phyloP scores from a whole-genome alignment of 2,888 invertebrate species.

The Eristalinus sepulchralis region DNA sequence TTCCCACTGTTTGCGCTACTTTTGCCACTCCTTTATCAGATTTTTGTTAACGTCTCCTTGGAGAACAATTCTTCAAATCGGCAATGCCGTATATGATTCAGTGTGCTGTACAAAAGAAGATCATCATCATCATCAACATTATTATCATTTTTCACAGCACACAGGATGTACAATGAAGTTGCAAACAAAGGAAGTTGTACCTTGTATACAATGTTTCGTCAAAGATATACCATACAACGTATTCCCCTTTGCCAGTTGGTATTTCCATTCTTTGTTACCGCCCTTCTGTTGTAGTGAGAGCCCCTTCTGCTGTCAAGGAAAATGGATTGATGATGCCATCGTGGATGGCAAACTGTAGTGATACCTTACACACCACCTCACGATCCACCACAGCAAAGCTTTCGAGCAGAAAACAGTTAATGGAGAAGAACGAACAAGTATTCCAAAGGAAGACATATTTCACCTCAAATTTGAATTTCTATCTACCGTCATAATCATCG shows the following conservation, averaged over 20 bases:
- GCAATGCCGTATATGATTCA: conserved; percentile 35
- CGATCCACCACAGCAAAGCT: conserved; percentile 17
- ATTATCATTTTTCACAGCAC: conserved; percentile 27
- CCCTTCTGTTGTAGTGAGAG: conserved; percentile 29
- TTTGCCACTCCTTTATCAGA: background rate
- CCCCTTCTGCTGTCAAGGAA: conserved; percentile 55
- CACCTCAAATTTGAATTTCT: conserved; percentile 65
- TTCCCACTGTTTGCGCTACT: too few species aligned
- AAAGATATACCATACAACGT: conserved; percentile 42
- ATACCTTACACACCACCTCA: conserved; percentile 6
- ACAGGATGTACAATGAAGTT: conserved; percentile 52
- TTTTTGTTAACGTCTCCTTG: conserved; percentile 22
- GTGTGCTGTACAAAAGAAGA: conserved; percentile 24
- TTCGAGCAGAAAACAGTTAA: conserved; percentile 29
- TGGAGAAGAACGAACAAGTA: conserved; percentile 12
- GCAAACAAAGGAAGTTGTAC: conserved; percentile 61
- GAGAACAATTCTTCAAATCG: conserved; percentile 44
- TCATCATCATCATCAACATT: conserved; percentile 20
- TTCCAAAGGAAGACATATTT: conserved; percentile 51
- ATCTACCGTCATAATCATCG: conserved; percentile 50
- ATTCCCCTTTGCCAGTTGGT: conserved; percentile 45
- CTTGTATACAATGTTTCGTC: conserved; percentile 58
- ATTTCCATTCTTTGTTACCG: conserved; percentile 43
- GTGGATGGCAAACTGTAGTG: background rate
- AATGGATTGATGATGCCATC: conserved; percentile 68